phyloP scores from a whole-genome alignment of 2,113 vertebrate genomes.

The Pelecanoides urinatrix region DNA sequence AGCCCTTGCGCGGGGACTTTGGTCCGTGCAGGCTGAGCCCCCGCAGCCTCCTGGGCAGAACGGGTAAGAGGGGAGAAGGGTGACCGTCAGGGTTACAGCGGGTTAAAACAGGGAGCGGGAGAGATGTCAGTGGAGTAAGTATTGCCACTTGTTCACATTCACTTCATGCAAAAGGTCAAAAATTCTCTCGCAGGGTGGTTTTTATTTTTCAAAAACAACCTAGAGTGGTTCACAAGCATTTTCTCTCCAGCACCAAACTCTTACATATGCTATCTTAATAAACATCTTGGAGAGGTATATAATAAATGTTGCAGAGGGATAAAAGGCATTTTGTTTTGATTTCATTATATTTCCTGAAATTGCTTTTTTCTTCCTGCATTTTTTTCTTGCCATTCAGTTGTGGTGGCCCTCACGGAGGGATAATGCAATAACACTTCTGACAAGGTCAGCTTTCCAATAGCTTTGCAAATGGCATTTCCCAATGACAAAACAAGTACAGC shows the following conservation, averaged over 20 bases:
- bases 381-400: neutral
- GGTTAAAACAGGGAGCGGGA: neutral
- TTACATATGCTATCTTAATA: constrained; percentile 52
- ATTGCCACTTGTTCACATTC: neutral
- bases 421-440: constrained; percentile 52
- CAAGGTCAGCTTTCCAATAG: constrained; percentile 53
- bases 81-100: neutral
- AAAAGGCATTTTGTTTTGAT: constrained; percentile 69
- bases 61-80: neutral
- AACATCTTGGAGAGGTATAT: constrained; percentile 43
- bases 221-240: neutral
- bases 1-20: neutral
- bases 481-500: constrained; percentile 20
- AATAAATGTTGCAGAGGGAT: neutral
- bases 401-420: constrained; percentile 6
- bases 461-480: constrained; percentile 59
- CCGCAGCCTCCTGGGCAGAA: neutral
- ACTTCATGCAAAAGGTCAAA: constrained; percentile 20
- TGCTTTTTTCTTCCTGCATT: constrained; percentile 63
- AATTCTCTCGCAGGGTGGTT: neutral
- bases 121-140: neutral
- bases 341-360: constrained; percentile 70
- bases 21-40: neutral
- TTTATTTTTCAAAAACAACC: neutral
- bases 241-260: neutral